Percentiles rank a stretch among this genome's conserved stretches.
Evolutionary conservation across 1,140 invertebrate species (phyloP).

Genomic region (Pseudomyrmex concolor): DNA sequence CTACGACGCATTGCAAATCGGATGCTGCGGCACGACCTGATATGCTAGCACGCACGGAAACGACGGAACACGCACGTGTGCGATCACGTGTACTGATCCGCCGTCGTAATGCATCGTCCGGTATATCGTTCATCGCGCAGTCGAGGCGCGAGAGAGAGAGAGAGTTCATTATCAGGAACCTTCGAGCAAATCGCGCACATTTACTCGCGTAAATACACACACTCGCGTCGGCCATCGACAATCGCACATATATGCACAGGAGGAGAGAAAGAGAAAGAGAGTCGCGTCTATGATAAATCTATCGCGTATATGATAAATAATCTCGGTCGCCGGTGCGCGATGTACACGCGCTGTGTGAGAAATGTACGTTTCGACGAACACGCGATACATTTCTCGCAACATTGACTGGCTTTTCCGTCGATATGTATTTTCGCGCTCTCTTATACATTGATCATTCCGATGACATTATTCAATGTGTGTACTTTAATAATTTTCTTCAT

Average conservation of each 20-base stretch:
- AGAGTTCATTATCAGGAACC: conserved; percentile 59
- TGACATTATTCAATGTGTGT: too few species aligned
- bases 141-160: background rate
- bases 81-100: conserved; percentile 49
- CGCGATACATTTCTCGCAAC: background rate
- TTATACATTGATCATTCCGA: background rate
- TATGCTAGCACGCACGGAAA: conserved; percentile 18
- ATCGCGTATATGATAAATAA: conserved; percentile 38
- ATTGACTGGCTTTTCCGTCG: background rate
- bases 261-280: too few species aligned
- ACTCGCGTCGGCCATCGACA: background rate
- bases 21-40: conserved; percentile 34
- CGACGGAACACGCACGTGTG: background rate
- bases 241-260: background rate
- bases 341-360: background rate
- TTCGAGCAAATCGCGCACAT: conserved; percentile 49
- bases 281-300: background rate
- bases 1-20: conserved; percentile 14
- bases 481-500: background rate
- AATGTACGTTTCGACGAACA: conserved; percentile 3
- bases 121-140: conserved; percentile 12
- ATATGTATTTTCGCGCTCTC: conserved; percentile 1
- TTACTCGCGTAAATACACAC: background rate
- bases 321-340: background rate
- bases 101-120: background rate